Percentiles rank a stretch among this genome's conserved stretches.
Evolutionary conservation across 1,140 invertebrate genomes (phyloP).

Genomic region (Bombus confusus): DNA sequence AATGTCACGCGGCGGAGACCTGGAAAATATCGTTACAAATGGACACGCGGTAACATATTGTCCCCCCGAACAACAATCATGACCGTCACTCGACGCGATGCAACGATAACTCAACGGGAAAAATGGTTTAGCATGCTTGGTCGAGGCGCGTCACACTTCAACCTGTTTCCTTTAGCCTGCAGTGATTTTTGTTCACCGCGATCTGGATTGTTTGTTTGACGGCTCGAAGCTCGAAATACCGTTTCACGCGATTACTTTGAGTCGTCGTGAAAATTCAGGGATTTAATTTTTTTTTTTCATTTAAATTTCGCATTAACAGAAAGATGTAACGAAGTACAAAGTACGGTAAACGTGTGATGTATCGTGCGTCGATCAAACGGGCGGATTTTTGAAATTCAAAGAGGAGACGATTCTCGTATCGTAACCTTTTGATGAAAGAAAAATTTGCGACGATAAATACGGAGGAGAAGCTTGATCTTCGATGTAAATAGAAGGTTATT

Average conservation of each 20-base stretch:
- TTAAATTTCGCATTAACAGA: not conserved
- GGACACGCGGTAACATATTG: conserved; percentile 47
- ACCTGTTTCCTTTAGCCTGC: not conserved
- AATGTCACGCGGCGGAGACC: conserved; percentile 1
- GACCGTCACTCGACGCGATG: conserved; percentile 28
- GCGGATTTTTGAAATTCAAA: not conserved
- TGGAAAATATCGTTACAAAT: conserved; percentile 43
- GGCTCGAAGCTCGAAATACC: not conserved
- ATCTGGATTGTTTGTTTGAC: not conserved
- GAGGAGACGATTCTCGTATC: not conserved
- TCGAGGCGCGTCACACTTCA: not conserved
- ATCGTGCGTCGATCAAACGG: not conserved
- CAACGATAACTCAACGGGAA: conserved; percentile 34
- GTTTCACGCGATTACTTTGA: not conserved
- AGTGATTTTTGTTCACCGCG: not conserved
- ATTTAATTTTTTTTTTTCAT: not conserved
- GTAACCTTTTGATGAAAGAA: not conserved
- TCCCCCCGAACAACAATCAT: conserved; percentile 38
- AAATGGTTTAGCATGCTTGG: conserved; percentile 29
- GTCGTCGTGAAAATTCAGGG: not conserved
- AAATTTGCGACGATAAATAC: not conserved
- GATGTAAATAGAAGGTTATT: not conserved
- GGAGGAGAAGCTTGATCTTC: not conserved
- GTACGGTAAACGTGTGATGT: too few relatives aligned
- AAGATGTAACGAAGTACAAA: not conserved